Evolutionary conservation across 1,140 invertebrate species (phyloP).

Genomic region (Anadara kagoshimensis): DNA sequence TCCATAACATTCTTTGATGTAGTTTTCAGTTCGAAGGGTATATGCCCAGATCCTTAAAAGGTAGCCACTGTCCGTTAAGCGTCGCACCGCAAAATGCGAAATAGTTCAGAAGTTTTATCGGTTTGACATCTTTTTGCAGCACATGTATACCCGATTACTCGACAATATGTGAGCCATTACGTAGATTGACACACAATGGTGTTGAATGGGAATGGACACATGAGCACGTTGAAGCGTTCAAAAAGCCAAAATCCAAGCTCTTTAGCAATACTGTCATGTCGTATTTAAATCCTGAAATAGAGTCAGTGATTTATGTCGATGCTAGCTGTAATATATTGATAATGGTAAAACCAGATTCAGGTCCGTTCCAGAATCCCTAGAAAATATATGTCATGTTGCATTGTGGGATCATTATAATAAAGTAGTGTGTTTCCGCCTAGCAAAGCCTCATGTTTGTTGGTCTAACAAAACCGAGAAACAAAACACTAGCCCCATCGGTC

Average conservation of each 20-base stretch:
- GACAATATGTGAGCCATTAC: too few species aligned
- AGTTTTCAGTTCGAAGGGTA: conserved; percentile 30
- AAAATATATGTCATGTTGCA: too few species aligned
- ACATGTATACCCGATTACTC: too few species aligned
- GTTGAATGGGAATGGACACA: conserved; percentile 26
- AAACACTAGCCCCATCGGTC: conserved; percentile 43
- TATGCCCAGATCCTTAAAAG: conserved; percentile 28
- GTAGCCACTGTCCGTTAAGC: neutral
- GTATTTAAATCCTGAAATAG: conserved; percentile 42
- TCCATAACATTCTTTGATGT: conserved; percentile 51
- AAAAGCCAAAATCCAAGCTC: conserved; percentile 23
- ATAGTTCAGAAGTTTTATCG: neutral
- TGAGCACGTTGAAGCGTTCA: conserved; percentile 12
- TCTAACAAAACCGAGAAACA: too few species aligned
- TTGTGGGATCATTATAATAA: too few species aligned
- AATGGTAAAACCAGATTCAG: too few species aligned
- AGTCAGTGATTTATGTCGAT: conserved; percentile 37
- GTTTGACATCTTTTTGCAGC: too few species aligned
- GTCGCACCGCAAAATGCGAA: conserved; percentile 7
- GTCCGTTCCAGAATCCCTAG: too few species aligned
- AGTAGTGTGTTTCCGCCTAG: too few species aligned
- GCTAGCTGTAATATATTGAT: too few species aligned
- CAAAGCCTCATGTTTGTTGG: too few species aligned
- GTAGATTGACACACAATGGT: neutral
- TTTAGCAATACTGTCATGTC: conserved; percentile 38